Conservation (phyloP, 30 jellyfish, hydroid and myxozoan species). For the Hydra vulgaris region DNA sequence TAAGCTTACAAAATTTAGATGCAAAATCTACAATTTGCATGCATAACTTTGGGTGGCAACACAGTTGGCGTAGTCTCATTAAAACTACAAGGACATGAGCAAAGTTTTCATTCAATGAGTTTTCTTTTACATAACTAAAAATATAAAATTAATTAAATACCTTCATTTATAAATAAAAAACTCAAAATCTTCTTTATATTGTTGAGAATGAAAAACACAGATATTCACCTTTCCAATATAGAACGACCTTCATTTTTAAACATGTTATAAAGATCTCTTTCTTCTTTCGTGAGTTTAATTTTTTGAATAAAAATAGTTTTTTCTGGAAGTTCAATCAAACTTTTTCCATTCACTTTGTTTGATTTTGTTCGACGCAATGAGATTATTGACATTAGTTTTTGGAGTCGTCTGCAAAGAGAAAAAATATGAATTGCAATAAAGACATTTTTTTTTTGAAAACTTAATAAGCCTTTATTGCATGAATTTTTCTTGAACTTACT, state of each 20-base stretch:
- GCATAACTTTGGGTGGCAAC: constrained; percentile 58
- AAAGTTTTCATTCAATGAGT: constrained; percentile 27
- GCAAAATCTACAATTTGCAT: constrained; percentile 40
- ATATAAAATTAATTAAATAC: not conserved
- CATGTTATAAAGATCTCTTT: constrained; percentile 41
- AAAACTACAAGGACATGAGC: constrained; percentile 39
- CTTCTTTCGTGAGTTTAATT: constrained; percentile 41
- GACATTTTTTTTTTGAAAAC: not conserved
- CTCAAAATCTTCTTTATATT: not conserved
- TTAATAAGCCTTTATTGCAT: not conserved
- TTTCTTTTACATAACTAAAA: constrained; percentile 32
- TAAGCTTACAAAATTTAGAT: constrained; percentile 22
- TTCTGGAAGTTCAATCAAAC: constrained; percentile 38
- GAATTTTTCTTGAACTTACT: constrained; percentile 27
- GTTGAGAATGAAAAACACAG: no score
- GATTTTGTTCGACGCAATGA: constrained; percentile 53
- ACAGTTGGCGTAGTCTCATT: constrained; percentile 41
- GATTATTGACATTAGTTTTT: constrained; percentile 29
- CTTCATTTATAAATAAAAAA: not conserved
- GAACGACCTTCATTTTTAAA: constrained; percentile 48
- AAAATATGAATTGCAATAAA: no score
- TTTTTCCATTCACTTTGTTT: constrained; percentile 31
- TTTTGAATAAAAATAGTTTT: constrained; percentile 29
- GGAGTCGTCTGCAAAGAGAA: constrained; percentile 32
- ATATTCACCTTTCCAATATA: constrained; percentile 54